Evolutionary conservation across 2,797 vertebrate species (phyloP).

Genomic region (Fistularia tabacaria): DNA sequence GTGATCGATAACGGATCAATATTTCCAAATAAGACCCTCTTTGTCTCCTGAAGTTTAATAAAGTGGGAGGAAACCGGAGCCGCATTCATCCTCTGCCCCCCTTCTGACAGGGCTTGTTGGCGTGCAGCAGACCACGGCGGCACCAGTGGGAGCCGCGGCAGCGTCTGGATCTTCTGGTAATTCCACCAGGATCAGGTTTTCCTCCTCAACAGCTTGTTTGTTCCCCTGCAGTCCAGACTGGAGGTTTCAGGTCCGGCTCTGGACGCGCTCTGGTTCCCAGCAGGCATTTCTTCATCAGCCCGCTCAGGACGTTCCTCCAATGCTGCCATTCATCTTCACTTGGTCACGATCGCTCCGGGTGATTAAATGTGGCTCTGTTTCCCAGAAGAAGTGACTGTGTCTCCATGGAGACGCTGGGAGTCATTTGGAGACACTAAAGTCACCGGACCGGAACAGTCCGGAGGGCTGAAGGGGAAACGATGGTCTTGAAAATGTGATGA

Average conservation of each 20-base stretch:
- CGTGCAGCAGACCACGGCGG: constrained; percentile 47
- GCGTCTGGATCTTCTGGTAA: constrained; percentile 72
- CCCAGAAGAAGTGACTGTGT: background rate
- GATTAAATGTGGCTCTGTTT: background rate
- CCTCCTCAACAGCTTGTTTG: constrained; percentile 38
- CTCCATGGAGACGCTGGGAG: too few relatives aligned
- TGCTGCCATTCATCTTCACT: background rate
- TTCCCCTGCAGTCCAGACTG: constrained; percentile 43
- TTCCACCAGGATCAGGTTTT: constrained; percentile 55
- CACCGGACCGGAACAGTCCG: too few relatives aligned
- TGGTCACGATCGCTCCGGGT: background rate
- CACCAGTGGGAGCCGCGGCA: background rate
- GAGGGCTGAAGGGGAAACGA: too few relatives aligned
- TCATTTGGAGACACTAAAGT: too few relatives aligned
- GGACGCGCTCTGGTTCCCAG: background rate
- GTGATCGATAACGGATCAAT: background rate
- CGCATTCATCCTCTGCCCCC: constrained; percentile 21
- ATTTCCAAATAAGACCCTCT: background rate
- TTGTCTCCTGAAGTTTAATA: constrained; percentile 3
- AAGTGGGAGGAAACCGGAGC: constrained; percentile 27
- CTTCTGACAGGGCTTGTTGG: constrained; percentile 29
- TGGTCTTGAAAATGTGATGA: too few relatives aligned
- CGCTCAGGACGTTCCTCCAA: background rate
- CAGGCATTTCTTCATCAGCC: constrained; percentile 1
- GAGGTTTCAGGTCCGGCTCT: constrained; percentile 18